These are phyloP conservation scores for Cataglyphis albicans DNA, from an alignment of 2,888 invertebrate species.

Conservation along the genomic window DNA sequence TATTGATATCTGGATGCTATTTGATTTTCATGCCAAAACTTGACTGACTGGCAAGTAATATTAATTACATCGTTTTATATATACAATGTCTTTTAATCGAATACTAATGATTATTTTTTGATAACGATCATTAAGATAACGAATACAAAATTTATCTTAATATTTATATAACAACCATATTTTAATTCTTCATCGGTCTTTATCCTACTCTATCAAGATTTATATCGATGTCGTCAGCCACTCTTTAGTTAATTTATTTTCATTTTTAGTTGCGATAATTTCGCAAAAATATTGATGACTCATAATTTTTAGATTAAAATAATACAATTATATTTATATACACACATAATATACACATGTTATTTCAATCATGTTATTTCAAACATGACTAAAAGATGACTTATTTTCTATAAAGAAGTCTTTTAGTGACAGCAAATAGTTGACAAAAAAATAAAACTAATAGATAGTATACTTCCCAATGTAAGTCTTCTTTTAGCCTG, in stretches of 20 bases:
- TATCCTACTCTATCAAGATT: background rate
- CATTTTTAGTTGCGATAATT: background rate
- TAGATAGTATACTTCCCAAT: too few relatives aligned
- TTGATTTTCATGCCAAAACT: slow-evolving; percentile 15
- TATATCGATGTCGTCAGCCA: background rate
- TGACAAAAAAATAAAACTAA: too few relatives aligned
- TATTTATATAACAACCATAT: slow-evolving; percentile 15
- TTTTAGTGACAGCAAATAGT: too few relatives aligned
- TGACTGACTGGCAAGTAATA: slow-evolving; percentile 10
- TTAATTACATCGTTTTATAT: slow-evolving; percentile 39
- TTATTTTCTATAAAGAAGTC: too few relatives aligned
- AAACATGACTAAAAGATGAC: too few relatives aligned
- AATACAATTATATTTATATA: background rate
- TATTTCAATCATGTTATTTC: too few relatives aligned
- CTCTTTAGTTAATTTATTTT: background rate
- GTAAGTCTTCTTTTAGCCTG: too few relatives aligned
- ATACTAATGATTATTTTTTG: slow-evolving; percentile 33
- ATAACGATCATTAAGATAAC: slow-evolving; percentile 38
- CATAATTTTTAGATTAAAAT: slow-evolving; percentile 7
- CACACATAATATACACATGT: too few relatives aligned
- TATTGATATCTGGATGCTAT: background rate
- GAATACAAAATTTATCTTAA: slow-evolving; percentile 15
- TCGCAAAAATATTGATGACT: background rate
- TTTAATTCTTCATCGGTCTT: background rate
- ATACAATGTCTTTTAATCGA: slow-evolving; percentile 14